These are phyloP conservation scores for Zaprionus kolodkinae DNA, from an alignment of 1,140 invertebrate genomes.

Conservation along the genomic window DNA sequence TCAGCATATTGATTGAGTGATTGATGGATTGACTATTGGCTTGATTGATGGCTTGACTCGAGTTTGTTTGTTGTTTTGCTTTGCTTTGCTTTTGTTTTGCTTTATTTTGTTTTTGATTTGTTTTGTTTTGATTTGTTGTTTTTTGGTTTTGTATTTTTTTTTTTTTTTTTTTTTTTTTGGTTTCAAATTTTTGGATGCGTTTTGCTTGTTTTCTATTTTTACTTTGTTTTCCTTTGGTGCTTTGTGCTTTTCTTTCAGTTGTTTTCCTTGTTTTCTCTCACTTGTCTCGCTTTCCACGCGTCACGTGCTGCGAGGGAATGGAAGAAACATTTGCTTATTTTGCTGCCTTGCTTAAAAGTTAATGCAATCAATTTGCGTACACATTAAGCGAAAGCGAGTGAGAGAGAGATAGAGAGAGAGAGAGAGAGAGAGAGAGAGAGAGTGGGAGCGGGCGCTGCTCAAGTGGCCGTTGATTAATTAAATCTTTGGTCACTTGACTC, in stretches of 20 bases:
- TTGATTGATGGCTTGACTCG: conserved; percentile 23
- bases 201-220: conserved; percentile 30
- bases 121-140: conserved; percentile 13
- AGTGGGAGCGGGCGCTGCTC: background rate
- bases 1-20: conserved; percentile 72
- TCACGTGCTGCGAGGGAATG: background rate
- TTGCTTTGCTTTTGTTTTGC: conserved; percentile 44
- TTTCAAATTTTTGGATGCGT: conserved; percentile 50
- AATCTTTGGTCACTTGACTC: conserved; percentile 55
- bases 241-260: conserved; percentile 17
- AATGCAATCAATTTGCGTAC: conserved; percentile 37
- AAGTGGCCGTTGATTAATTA: conserved; percentile 54
- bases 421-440: background rate
- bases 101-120: conserved; percentile 25
- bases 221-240: conserved; percentile 35
- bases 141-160: conserved; percentile 21
- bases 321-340: conserved; percentile 6
- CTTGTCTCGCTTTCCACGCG: conserved; percentile 19
- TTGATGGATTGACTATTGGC: conserved; percentile 53
- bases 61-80: conserved; percentile 15
- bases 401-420: background rate
- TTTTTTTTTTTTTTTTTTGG: conserved; percentile 43
- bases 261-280: conserved; percentile 2
- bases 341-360: conserved; percentile 11
- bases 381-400: conserved; percentile 17